A percentile compares a stretch with the other conserved stretches of the same genome.
phyloP scores from a whole-genome alignment of 2,797 vertebrate genomes.

The Antrozous pallidus region DNA sequence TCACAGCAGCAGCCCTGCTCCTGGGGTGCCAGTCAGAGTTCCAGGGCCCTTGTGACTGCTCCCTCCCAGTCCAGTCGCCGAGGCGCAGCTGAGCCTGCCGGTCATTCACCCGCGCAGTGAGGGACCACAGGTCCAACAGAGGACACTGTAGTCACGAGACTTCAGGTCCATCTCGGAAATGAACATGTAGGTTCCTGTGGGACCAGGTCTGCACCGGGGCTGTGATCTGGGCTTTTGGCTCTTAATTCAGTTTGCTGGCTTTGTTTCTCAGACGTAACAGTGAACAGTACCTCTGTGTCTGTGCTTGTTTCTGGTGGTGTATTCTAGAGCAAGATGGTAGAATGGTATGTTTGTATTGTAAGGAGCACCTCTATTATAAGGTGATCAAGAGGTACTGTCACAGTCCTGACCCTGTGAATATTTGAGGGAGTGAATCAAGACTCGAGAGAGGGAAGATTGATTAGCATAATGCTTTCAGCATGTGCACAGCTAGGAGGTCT shows the following conservation, averaged over 20 bases:
- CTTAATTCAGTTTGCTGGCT: not conserved
- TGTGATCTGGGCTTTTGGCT: not conserved
- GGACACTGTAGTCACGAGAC: not conserved
- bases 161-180: too few relatives aligned
- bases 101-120: not conserved
- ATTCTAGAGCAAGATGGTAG: not conserved
- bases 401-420: not conserved
- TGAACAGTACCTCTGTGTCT: too few relatives aligned
- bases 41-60: not conserved
- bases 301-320: not conserved
- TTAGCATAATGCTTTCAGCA: not conserved
- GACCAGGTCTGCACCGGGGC: not conserved
- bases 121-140: conserved; percentile 15
- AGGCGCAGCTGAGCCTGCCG: too few relatives aligned
- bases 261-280: not conserved
- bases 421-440: not conserved
- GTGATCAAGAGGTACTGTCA: not conserved
- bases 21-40: not conserved
- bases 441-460: not conserved
- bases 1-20: not conserved
- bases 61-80: too few relatives aligned
- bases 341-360: not conserved
- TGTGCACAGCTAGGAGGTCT: not conserved
- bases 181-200: not conserved
- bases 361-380: not conserved